Conservation (phyloP, 2,113 vertebrate genomes). For the Prunella fulvescens region DNA sequence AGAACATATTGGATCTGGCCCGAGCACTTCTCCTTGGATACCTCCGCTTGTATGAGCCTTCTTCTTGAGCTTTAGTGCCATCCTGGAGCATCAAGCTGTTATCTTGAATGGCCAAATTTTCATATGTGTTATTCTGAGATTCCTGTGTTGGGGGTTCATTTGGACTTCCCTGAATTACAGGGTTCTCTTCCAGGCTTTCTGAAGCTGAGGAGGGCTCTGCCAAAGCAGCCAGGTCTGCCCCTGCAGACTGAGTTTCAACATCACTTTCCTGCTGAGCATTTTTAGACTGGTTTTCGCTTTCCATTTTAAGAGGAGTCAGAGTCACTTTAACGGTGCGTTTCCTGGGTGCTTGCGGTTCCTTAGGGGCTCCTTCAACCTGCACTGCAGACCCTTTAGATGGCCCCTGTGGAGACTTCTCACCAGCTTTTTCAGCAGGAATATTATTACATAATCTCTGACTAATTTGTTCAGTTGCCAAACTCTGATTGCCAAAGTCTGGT, state of each 20-base stretch:
- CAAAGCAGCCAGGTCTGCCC: slow-evolving; percentile 7
- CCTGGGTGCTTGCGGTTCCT: slow-evolving; percentile 70
- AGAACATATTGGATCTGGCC: slow-evolving; percentile 96
- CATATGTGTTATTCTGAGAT: slow-evolving; percentile 61
- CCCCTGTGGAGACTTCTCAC: slow-evolving; percentile 68
- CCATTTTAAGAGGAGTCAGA: slow-evolving; percentile 81
- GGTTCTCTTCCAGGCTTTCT: slow-evolving; percentile 27
- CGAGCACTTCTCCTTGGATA: slow-evolving; percentile 95
- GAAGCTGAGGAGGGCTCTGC: slow-evolving; percentile 36
- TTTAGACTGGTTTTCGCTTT: slow-evolving; percentile 70
- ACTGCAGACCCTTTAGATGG: slow-evolving; percentile 55
- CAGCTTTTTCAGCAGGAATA: slow-evolving; percentile 61
- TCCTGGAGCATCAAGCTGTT: slow-evolving; percentile 74
- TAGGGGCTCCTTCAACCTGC: slow-evolving; percentile 68
- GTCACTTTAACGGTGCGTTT: slow-evolving; percentile 81
- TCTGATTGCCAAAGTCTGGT: slow-evolving; percentile 62
- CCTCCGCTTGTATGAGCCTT: slow-evolving; percentile 89
- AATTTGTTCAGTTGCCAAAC: slow-evolving; percentile 70
- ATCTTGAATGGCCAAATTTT: slow-evolving; percentile 68
- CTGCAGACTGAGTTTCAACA: slow-evolving; percentile 23
- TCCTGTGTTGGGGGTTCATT: slow-evolving; percentile 51
- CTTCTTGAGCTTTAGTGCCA: slow-evolving; percentile 86
- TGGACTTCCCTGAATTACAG: slow-evolving; percentile 42
- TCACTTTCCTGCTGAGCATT: slow-evolving; percentile 46
- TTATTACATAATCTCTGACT: slow-evolving; percentile 70